These are phyloP conservation scores for Antitype chi DNA, from an alignment of 2,888 invertebrate species.

Conservation along the genomic window DNA sequence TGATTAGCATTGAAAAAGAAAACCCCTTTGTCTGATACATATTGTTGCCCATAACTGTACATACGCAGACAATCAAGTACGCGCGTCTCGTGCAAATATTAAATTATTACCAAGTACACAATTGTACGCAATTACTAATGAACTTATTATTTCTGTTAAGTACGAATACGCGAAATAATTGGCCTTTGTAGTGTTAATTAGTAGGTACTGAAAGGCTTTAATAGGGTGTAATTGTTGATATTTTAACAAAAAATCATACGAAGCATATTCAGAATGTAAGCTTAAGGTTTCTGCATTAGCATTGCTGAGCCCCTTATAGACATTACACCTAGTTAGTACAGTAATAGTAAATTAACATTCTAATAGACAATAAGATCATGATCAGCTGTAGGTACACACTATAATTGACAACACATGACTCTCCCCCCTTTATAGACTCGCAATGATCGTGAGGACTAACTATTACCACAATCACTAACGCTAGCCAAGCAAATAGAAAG, in stretches of 20 bases:
- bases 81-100: conserved; percentile 17
- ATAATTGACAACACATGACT: conserved; percentile 21
- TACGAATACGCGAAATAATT: conserved; percentile 49
- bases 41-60: conserved; percentile 5
- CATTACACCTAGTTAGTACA: conserved; percentile 23
- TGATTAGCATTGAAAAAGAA: not conserved
- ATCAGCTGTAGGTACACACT: not conserved
- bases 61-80: conserved; percentile 15
- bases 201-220: conserved; percentile 48
- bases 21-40: not conserved
- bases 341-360: conserved; percentile 7
- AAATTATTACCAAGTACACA: conserved; percentile 26
- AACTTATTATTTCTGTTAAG: conserved; percentile 47
- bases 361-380: conserved; percentile 4
- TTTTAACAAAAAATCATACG: conserved; percentile 38
- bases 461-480: not conserved
- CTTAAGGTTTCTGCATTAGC: conserved; percentile 12
- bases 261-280: conserved; percentile 17
- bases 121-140: no score
- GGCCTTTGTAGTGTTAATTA: conserved; percentile 47
- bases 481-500: no score
- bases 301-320: conserved; percentile 17
- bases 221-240: conserved; percentile 45
- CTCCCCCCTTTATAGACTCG: not conserved
- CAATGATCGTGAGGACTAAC: not conserved